phyloP scores from a whole-genome alignment of 1,140 invertebrate species.

The Agrilus planipennis region DNA sequence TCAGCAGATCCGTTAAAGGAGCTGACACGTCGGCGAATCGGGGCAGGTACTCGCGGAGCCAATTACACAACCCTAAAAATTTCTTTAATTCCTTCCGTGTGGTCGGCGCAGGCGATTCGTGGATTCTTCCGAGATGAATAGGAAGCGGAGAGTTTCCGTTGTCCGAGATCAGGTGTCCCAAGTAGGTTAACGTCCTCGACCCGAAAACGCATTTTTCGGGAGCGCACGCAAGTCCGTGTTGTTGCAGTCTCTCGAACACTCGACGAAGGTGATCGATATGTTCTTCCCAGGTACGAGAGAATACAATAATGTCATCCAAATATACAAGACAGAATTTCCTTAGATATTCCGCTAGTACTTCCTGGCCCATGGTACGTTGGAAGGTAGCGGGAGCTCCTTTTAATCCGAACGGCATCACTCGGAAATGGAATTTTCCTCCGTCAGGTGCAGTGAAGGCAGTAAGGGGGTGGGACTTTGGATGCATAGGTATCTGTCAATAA shows the following conservation, averaged over 20 bases:
- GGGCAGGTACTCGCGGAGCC: conserved; percentile 27
- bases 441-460: conserved; percentile 30
- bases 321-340: conserved; percentile 12
- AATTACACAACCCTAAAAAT: conserved; percentile 15
- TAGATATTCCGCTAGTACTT: conserved; percentile 11
- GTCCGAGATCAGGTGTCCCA: neutral
- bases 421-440: conserved; percentile 19
- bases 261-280: neutral
- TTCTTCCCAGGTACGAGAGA: conserved; percentile 1
- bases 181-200: neutral
- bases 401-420: conserved; percentile 16
- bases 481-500: conserved; percentile 34
- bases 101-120: neutral
- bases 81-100: conserved; percentile 3
- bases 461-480: conserved; percentile 25
- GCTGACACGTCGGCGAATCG: conserved; percentile 21
- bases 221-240: neutral
- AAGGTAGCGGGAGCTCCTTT: conserved; percentile 17
- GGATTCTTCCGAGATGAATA: conserved; percentile 1
- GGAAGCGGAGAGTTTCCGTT: neutral
- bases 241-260: conserved; percentile 1
- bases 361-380: conserved; percentile 6
- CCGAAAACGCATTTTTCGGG: conserved; percentile 5
- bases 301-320: conserved; percentile 8
- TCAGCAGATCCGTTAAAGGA: conserved; percentile 21